Evolutionary conservation across 2,113 vertebrate species (phyloP).

Genomic region (Hemichromis elongatus): DNA sequence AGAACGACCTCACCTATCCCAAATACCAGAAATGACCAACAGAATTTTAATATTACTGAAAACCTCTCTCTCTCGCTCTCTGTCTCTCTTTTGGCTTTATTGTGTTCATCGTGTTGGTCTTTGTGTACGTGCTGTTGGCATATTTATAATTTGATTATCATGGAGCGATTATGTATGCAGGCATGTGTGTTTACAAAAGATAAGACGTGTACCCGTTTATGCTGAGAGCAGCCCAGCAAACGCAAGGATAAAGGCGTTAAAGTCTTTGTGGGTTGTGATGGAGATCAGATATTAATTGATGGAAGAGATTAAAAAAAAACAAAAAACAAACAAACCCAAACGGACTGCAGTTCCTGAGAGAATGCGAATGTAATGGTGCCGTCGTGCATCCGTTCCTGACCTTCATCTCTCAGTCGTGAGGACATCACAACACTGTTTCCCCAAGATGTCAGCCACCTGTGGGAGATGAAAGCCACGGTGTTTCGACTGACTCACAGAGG

Average conservation of each 20-base stretch:
- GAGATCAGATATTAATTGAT: not conserved
- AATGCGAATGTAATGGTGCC: not conserved
- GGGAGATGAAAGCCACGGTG: constrained; percentile 42
- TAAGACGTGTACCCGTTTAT: not conserved
- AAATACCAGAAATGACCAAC: constrained; percentile 69
- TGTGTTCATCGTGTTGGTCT: not conserved
- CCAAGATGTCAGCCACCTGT: constrained; percentile 54
- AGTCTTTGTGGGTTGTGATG: not conserved
- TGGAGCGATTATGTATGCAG: not conserved
- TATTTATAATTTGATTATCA: not conserved
- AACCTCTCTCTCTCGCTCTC: not conserved
- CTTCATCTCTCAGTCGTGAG: constrained; percentile 11
- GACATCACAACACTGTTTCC: constrained; percentile 26
- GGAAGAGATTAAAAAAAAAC: not conserved
- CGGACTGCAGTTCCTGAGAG: not conserved
- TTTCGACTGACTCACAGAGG: constrained; percentile 30
- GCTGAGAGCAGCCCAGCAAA: not conserved
- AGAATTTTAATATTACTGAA: constrained; percentile 64
- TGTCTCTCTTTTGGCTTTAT: not conserved
- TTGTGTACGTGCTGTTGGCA: not conserved
- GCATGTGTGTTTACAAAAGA: not conserved
- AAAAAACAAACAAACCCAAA: not conserved
- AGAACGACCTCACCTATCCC: constrained; percentile 54
- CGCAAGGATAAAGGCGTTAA: not conserved
- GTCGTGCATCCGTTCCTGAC: not conserved